Base-by-base conservation (phyloP, 2,113 vertebrate species). In the Elachura formosa region DNA sequence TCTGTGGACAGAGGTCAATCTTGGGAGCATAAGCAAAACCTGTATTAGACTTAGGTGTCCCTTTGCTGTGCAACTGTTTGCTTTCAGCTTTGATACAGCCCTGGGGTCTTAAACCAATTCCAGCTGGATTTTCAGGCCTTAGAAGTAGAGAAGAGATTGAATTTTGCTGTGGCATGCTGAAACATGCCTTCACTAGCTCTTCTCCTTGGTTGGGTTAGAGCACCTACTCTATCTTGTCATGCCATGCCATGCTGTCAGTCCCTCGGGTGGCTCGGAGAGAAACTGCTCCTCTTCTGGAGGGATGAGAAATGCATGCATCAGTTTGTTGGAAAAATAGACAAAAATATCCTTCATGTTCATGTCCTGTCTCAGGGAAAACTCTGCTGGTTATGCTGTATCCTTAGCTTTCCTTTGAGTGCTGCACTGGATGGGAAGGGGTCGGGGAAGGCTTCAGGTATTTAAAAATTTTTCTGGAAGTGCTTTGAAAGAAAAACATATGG, bases 1-100 rank as follows among this genome's bases (percentile, higher is more conserved):
- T 1, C 28, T 75, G 17, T n/a, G 22, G 11, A 19, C 40, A 19
- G 26, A 56, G n/a, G 19, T 69, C 40, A 22, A 52, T 6, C 15
- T 29, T 24, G 7, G 40, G 11, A 59, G 9, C 0, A 0, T 52
- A 46, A 59, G 6, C 7, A 13, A 2, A 19, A 4, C 4, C 6
- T 43, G 19, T 14, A 7, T 62, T 24, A 61, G n/a, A 12, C 6
- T 77, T 81, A n/a, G 25, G 40, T 61, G 14, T 33, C n/a, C 19
- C 20, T 15, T 26, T 73, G 73, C 31, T 73, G 18, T 24, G 63
- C 45, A 59, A 7, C 12, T 63, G 31, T 11, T 73, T 77, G 61
- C 45, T 81, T 40, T 36, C 23, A 56, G 21, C 6, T 74, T 49
- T 87, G 46, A 55, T 90, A 34, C 11, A 66, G 33, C 33, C 23